Conservation (phyloP, 2,888 invertebrate genomes). For the Syrista parreyssii region DNA sequence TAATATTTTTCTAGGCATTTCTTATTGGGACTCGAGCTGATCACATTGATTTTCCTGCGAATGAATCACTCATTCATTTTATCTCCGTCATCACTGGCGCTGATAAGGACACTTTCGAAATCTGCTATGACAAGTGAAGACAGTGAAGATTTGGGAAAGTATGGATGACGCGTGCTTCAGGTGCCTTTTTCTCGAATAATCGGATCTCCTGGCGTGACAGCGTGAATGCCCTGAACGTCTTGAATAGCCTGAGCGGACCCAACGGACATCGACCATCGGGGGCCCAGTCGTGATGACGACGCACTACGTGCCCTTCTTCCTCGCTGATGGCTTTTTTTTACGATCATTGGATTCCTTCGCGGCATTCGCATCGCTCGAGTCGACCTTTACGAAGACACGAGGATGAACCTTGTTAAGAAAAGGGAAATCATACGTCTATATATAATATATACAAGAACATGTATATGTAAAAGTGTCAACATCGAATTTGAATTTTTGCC, state of each 20-base stretch:
- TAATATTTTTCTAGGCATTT: neutral
- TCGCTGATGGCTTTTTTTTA: conserved; percentile 12
- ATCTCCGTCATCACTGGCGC: neutral
- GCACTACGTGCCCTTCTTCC: conserved; percentile 12
- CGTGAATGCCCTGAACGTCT: conserved; percentile 4
- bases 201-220: conserved; percentile 16
- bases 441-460: neutral
- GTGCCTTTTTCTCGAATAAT: conserved; percentile 9
- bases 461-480: neutral
- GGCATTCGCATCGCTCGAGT: neutral
- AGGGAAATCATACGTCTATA: neutral
- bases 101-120: neutral
- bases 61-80: neutral
- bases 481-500: neutral
- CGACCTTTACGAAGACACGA: neutral
- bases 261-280: conserved; percentile 14
- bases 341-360: neutral
- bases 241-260: neutral
- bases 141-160: neutral
- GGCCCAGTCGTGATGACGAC: conserved; percentile 16
- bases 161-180: neutral
- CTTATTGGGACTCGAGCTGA: neutral
- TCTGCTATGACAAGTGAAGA: neutral
- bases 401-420: neutral
- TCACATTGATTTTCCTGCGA: neutral